A percentile compares a stretch with the other conserved stretches of the same genome.
Evolutionary conservation across 1,140 invertebrate genomes (phyloP).

Genomic region (Aethina tumida): DNA sequence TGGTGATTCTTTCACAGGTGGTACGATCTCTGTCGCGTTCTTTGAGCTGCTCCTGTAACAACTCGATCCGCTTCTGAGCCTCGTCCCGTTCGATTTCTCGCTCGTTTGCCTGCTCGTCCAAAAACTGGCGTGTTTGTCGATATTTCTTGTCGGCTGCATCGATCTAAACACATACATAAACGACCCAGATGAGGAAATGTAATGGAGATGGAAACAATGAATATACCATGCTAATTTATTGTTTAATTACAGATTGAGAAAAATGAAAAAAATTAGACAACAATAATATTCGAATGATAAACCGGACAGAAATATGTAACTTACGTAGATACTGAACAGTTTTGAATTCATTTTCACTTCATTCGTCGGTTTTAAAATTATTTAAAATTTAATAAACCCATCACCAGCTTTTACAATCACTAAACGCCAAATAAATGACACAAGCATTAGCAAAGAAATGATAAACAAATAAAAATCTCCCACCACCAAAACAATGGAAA

Average conservation of each 20-base stretch:
- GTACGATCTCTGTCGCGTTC: conserved; percentile 51
- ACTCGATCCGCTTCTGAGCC: conserved; percentile 49
- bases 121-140: conserved; percentile 57
- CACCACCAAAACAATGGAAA: too few species aligned
- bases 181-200: too few species aligned
- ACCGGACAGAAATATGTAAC: neutral
- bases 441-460: too few species aligned
- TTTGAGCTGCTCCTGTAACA: conserved; percentile 48
- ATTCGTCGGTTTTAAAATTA: neutral
- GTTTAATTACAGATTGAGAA: too few species aligned
- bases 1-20: conserved; percentile 42
- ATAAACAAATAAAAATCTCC: too few species aligned
- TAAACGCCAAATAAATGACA: neutral
- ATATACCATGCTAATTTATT: too few species aligned
- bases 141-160: conserved; percentile 71
- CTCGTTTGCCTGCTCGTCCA: conserved; percentile 70
- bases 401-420: neutral
- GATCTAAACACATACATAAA: too few species aligned
- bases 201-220: too few species aligned
- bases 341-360: neutral
- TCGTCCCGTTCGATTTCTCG: conserved; percentile 71
- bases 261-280: too few species aligned
- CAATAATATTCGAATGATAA: neutral
- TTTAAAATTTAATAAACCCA: neutral
- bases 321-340: neutral